Conservation (phyloP, 1,140 invertebrate genomes). For the Xylocopa sonorina region DNA sequence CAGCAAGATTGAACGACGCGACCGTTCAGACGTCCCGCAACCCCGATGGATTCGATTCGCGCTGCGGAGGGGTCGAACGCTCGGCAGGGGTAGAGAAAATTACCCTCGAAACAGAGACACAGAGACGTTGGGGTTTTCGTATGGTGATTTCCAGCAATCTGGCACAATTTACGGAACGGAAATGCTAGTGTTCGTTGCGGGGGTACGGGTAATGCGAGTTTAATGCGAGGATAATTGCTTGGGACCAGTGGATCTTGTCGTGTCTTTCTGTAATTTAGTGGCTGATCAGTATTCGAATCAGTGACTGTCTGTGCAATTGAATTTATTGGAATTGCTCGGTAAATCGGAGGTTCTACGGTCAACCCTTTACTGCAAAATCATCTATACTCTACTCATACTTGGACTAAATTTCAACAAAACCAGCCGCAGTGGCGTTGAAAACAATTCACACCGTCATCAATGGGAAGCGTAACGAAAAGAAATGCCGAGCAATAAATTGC, state of each 20-base stretch:
- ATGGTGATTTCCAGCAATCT: not conserved
- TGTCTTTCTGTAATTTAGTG: not conserved
- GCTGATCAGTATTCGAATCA: not conserved
- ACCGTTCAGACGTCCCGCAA: not conserved
- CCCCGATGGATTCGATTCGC: not conserved
- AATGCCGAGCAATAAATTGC: no score
- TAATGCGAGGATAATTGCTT: not conserved
- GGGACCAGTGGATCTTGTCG: not conserved
- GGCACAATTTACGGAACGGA: not conserved
- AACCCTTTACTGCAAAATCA: no score
- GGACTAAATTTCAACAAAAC: no score
- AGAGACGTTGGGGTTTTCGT: not conserved
- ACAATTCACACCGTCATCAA: no score
- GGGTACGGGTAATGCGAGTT: not conserved
- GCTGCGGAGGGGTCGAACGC: not conserved
- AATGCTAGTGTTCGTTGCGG: not conserved
- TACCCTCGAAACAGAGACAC: no score
- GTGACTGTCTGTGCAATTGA: no score
- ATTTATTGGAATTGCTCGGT: no score
- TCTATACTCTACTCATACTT: no score
- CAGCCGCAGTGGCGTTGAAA: no score
- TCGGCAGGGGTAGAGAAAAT: not conserved
- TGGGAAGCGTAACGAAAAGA: no score
- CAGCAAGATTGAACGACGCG: slow-evolving; percentile 16
- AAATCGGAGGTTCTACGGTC: no score